Conservation (phyloP, 2,113 vertebrate species). For the Ivindomyrus marchei region DNA sequence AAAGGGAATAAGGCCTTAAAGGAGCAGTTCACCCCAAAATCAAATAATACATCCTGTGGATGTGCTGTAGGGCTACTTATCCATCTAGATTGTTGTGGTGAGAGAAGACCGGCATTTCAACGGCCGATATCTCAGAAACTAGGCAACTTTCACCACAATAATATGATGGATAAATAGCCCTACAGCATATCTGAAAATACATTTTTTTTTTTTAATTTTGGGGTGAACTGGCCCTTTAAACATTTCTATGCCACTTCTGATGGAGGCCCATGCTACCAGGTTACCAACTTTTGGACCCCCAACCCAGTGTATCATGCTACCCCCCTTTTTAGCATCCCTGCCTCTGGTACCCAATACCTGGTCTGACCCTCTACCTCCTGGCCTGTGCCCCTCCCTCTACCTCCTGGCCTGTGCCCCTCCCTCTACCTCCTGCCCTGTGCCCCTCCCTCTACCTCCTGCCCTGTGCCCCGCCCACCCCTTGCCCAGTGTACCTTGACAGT, state of each 20-base stretch:
- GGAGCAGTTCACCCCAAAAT: not conserved
- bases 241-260: not conserved
- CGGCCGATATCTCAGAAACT: too few relatives aligned
- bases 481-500: slow-evolving; percentile 71
- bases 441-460: not conserved
- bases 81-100: too few relatives aligned
- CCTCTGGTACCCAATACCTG: not conserved
- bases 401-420: not conserved
- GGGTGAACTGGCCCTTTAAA: not conserved
- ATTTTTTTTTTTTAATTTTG: too few relatives aligned
- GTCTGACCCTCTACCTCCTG: not conserved
- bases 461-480: not conserved
- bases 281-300: not conserved
- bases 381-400: not conserved
- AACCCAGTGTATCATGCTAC: not conserved
- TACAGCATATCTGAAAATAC: too few relatives aligned
- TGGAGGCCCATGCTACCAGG: not conserved
- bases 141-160: too few relatives aligned
- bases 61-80: too few relatives aligned
- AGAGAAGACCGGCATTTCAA: too few relatives aligned
- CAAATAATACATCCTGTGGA: too few relatives aligned
- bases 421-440: not conserved
- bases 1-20: not conserved
- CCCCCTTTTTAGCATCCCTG: not conserved
- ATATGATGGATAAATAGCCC: too few relatives aligned